These are phyloP conservation scores for Takifugu bimaculatus DNA, from an alignment of 2,113 vertebrate species.

Conservation along the genomic window DNA sequence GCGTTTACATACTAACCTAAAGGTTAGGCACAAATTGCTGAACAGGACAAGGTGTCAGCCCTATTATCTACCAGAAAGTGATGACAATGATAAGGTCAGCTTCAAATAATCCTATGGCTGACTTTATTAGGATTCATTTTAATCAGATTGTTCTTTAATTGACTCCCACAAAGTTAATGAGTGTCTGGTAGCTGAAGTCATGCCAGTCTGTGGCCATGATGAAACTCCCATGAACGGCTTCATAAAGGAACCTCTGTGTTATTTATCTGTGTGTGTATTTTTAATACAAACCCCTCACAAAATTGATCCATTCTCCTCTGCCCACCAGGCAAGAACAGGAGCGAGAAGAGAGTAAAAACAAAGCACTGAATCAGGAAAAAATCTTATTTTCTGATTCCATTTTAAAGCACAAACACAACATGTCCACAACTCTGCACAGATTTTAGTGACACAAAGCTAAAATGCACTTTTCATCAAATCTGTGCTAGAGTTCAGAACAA, in stretches of 20 bases:
- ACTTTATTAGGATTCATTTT: conserved; percentile 13
- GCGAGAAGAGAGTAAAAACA: not conserved
- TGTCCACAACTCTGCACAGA: too few species aligned
- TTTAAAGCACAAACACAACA: not conserved
- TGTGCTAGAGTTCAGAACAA: too few species aligned
- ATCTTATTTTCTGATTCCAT: not conserved
- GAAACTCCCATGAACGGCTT: not conserved
- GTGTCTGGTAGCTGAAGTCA: not conserved
- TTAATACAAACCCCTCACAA: not conserved
- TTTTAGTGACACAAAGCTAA: too few species aligned
- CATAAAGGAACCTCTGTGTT: too few species aligned
- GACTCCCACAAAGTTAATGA: conserved; percentile 2
- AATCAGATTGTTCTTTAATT: conserved; percentile 11
- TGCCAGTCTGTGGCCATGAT: not conserved
- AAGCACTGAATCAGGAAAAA: not conserved
- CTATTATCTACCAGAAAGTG: conserved; percentile 2
- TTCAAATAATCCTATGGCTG: conserved; percentile 6
- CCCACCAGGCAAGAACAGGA: not conserved
- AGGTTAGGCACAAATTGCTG: conserved; percentile 2
- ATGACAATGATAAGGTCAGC: conserved; percentile 6
- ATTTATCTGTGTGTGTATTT: too few species aligned
- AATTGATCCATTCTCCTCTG: not conserved
- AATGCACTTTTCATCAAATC: too few species aligned
- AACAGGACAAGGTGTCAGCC: not conserved
- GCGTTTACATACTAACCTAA: not conserved